These are phyloP conservation scores for Zosterops japonicus DNA, from an alignment of 2,113 vertebrate species.

Conservation along the genomic window DNA sequence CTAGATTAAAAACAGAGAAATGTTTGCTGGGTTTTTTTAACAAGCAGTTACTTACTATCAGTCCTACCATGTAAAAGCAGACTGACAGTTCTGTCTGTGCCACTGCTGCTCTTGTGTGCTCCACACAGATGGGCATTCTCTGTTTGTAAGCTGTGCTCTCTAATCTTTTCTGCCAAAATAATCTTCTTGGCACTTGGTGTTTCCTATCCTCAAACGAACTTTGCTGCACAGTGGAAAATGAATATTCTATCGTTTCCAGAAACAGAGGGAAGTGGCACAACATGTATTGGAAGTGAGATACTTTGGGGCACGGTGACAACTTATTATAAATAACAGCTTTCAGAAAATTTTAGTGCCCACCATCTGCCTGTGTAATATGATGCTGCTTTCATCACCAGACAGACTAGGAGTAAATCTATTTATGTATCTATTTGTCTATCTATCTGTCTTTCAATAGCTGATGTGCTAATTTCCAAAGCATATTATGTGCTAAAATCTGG, in stretches of 20 bases:
- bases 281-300: background rate
- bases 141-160: background rate
- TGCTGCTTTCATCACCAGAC: background rate
- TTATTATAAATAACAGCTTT: background rate
- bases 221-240: background rate
- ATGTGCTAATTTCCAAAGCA: background rate
- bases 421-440: background rate
- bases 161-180: background rate
- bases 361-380: background rate
- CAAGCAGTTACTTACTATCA: background rate
- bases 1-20: background rate
- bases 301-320: rapidly evolving
- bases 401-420: background rate
- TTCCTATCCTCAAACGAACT: background rate
- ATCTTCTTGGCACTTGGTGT: background rate
- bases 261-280: background rate
- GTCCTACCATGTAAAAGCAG: background rate
- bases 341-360: background rate
- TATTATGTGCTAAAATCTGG: rapidly evolving
- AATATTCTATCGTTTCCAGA: background rate
- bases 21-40: rapidly evolving
- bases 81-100: background rate
- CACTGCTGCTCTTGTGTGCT: background rate
- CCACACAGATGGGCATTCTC: background rate
- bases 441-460: too few relatives aligned